These are phyloP conservation scores for Microcebus ravelobensis DNA, from an alignment of 2,113 vertebrate genomes.

Conservation along the genomic window DNA sequence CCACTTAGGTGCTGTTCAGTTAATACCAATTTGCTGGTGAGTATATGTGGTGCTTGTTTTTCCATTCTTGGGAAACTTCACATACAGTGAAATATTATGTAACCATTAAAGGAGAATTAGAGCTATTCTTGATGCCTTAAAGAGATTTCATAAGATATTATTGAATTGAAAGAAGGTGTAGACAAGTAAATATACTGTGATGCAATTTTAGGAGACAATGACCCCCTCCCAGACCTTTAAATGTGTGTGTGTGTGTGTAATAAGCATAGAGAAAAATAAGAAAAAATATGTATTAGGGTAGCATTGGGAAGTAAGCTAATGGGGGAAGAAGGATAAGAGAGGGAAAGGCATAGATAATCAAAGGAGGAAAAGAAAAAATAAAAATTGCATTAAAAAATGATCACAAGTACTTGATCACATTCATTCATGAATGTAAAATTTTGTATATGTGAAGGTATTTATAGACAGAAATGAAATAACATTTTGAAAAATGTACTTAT, in stretches of 20 bases:
- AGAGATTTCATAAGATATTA: not conserved
- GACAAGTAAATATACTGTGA: not conserved
- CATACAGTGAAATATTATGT: not conserved
- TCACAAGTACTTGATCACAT: not conserved
- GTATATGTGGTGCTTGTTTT: too few species aligned
- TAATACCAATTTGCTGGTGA: too few species aligned
- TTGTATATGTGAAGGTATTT: not conserved
- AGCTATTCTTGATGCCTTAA: not conserved
- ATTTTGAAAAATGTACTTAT: not conserved
- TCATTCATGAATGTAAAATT: not conserved
- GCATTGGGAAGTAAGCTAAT: not conserved
- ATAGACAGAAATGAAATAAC: not conserved
- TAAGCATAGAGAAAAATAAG: conserved; percentile 10
- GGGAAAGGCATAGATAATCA: not conserved
- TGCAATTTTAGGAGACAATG: not conserved
- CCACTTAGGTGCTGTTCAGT: too few species aligned
- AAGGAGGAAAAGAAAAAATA: not conserved
- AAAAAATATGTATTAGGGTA: not conserved
- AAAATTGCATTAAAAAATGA: not conserved
- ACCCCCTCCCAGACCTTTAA: not conserved
- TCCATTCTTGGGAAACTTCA: too few species aligned
- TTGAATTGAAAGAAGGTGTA: not conserved
- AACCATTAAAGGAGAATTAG: not conserved
- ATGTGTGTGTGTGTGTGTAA: not conserved
- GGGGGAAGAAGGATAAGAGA: not conserved